phyloP scores from a whole-genome alignment of 2,113 vertebrate genomes.

The Speoplatyrhinus poulsoni region DNA sequence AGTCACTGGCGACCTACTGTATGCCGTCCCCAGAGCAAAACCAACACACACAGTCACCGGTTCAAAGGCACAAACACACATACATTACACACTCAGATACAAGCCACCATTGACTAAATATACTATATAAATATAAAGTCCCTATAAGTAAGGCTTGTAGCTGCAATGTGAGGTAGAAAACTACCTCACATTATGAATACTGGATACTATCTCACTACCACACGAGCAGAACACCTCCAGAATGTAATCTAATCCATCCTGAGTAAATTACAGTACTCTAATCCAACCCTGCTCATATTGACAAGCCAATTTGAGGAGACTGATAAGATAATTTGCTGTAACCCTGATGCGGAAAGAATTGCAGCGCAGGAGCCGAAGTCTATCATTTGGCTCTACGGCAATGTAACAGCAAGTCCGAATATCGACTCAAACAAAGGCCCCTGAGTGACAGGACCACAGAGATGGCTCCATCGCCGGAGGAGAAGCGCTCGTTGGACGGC shows the following conservation, averaged over 20 bases:
- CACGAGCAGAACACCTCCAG: background rate
- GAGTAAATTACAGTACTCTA: constrained; percentile 43
- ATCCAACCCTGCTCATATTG: constrained; percentile 32
- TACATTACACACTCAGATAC: too few relatives aligned
- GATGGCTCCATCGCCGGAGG: constrained; percentile 44
- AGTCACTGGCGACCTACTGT: too few relatives aligned
- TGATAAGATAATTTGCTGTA: constrained; percentile 54
- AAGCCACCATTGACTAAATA: too few relatives aligned
- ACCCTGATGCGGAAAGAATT: constrained; percentile 33
- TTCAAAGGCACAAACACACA: too few relatives aligned
- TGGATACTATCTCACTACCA: background rate
- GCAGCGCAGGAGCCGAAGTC: constrained; percentile 40
- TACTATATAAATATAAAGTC: too few relatives aligned
- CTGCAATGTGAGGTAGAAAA: background rate
- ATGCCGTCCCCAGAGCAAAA: background rate
- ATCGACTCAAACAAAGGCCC: constrained; percentile 66
- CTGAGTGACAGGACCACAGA: constrained; percentile 66
- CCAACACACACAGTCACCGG: background rate
- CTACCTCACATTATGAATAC: background rate
- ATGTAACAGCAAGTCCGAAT: constrained; percentile 52
- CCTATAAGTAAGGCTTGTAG: too few relatives aligned
- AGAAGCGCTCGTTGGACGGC: constrained; percentile 50
- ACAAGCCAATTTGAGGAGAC: constrained; percentile 45
- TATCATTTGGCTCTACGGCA: constrained; percentile 41
- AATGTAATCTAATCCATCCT: constrained; percentile 29